phyloP scores from a whole-genome alignment of 2,113 vertebrate species.

The Ranitomeya imitator region DNA sequence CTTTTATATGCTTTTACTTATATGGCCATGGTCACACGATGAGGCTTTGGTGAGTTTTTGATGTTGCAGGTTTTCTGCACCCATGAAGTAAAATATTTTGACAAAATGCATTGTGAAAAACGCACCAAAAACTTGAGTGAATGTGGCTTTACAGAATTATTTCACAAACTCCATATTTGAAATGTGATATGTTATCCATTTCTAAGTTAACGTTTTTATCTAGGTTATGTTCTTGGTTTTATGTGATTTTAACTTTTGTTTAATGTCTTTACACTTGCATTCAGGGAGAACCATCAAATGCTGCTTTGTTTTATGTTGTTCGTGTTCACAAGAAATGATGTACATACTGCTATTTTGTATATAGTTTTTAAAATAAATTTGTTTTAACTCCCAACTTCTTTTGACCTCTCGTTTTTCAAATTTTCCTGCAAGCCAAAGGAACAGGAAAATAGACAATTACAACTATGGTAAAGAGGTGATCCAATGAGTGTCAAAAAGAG shows the following conservation, averaged over 20 bases:
- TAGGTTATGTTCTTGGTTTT: not conserved
- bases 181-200: not conserved
- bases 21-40: too few relatives aligned
- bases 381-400: not conserved
- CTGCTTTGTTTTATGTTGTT: not conserved
- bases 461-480: too few relatives aligned
- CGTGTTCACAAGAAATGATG: not conserved
- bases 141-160: not conserved
- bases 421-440: not conserved
- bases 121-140: too few relatives aligned
- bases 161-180: not conserved
- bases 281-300: not conserved
- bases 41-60: too few relatives aligned
- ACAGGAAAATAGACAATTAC: too few relatives aligned
- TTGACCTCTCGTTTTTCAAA: not conserved
- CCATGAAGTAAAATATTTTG: too few relatives aligned
- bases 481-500: too few relatives aligned
- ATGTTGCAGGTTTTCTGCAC: too few relatives aligned
- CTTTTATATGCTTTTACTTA: not conserved
- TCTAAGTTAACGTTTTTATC: not conserved
- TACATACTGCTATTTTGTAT: not conserved
- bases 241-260: not conserved
- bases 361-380: constrained; percentile 25
- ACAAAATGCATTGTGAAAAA: too few relatives aligned
- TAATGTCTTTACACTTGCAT: not conserved